Conservation (phyloP, 1,140 invertebrate species). For the Charaxes varanes region DNA sequence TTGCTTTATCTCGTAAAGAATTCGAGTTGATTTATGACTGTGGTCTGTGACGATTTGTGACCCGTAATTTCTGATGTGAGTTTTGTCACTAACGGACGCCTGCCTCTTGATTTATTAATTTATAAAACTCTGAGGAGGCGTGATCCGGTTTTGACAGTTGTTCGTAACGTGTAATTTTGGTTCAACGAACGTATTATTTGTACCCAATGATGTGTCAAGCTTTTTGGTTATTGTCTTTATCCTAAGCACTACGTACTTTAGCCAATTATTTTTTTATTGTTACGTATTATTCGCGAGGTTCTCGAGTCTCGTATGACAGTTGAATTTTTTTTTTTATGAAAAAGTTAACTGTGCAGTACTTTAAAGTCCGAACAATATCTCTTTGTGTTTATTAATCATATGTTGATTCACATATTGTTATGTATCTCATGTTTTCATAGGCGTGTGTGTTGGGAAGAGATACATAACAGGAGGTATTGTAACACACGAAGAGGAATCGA, state of each 20-base stretch:
- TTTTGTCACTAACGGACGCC: constrained; percentile 61
- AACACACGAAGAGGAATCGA: no score
- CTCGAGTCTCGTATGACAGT: no score
- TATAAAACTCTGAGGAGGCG: constrained; percentile 33
- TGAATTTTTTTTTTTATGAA: no score
- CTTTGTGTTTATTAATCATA: no score
- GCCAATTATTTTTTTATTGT: constrained; percentile 4
- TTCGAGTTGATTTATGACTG: constrained; percentile 62
- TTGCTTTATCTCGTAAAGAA: constrained; percentile 51
- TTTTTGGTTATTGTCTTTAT: constrained; percentile 15
- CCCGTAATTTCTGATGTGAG: constrained; percentile 65
- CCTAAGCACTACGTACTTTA: constrained; percentile 15
- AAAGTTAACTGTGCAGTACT: no score
- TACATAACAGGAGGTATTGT: no score
- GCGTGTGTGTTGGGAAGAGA: no score
- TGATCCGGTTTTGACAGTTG: constrained; percentile 49
- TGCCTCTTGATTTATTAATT: constrained; percentile 63
- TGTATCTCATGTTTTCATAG: no score
- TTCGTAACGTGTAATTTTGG: constrained; percentile 49
- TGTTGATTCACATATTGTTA: no score
- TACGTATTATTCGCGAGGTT: not conserved
- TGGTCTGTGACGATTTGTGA: constrained; percentile 67
- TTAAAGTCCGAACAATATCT: no score
- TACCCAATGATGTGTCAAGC: constrained; percentile 21
- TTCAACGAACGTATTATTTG: constrained; percentile 31